Percentiles rank a stretch among this genome's conserved stretches.
Evolutionary conservation across 2,888 invertebrate genomes (phyloP).

Genomic region (Selenia dentaria): DNA sequence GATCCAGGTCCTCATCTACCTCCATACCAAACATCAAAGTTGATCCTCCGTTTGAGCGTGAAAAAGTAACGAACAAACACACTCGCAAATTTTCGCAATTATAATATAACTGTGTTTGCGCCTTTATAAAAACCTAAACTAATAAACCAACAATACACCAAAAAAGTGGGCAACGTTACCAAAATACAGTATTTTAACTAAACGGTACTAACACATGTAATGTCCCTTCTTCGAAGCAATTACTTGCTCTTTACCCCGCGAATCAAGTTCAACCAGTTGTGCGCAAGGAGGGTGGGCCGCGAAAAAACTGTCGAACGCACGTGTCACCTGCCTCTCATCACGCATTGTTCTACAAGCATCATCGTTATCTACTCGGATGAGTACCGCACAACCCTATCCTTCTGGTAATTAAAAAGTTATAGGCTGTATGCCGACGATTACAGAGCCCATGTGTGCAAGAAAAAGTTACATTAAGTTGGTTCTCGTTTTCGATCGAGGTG

Average conservation of each 20-base stretch:
- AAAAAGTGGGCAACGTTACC: no score
- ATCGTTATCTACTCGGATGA: slow-evolving; percentile 47
- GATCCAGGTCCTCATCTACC: no score
- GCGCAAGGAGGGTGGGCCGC: slow-evolving; percentile 56
- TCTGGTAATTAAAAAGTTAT: not conserved
- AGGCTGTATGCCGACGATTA: not conserved
- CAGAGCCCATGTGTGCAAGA: not conserved
- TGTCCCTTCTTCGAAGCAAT: slow-evolving; percentile 42
- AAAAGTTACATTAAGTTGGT: not conserved
- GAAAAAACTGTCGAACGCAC: slow-evolving; percentile 59
- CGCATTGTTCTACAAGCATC: slow-evolving; percentile 55
- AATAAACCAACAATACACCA: no score
- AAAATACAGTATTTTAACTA: no score
- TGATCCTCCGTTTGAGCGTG: no score
- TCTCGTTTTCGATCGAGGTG: slow-evolving; percentile 2
- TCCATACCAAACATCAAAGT: no score
- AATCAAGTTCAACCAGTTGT: slow-evolving; percentile 60
- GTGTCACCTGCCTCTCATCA: slow-evolving; percentile 71
- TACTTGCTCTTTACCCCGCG: slow-evolving; percentile 42
- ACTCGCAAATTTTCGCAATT: no score
- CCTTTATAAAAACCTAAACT: no score
- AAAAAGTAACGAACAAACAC: no score
- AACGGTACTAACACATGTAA: no score
- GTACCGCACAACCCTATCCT: not conserved
- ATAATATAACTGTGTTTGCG: no score